A percentile compares a stretch with the other conserved stretches of the same genome.
phyloP scores from a whole-genome alignment of 1,140 invertebrate genomes.

The Brachionus asplanchnoidis region DNA sequence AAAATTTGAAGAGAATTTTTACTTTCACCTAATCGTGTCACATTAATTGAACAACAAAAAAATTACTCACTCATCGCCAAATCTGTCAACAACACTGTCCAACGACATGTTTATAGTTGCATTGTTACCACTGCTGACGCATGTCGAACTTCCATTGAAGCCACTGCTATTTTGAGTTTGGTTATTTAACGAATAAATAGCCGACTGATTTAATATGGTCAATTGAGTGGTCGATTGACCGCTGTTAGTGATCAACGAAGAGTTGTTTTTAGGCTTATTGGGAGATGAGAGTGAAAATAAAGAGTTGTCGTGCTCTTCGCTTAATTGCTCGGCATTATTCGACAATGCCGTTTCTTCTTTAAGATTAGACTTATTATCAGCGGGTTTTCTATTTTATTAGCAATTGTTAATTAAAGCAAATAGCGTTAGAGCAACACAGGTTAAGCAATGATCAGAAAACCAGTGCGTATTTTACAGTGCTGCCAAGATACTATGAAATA shows the following conservation, averaged over 20 bases:
- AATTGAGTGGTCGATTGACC: slow-evolving; percentile 11
- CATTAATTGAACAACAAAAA: no score
- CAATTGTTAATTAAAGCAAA: not conserved
- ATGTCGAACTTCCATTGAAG: not conserved
- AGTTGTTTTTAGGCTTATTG: slow-evolving; percentile 5
- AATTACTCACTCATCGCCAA: not conserved
- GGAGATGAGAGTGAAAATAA: not conserved
- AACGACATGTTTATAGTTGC: slow-evolving; percentile 5
- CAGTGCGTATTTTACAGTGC: not conserved
- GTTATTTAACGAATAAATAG: not conserved
- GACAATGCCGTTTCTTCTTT: not conserved
- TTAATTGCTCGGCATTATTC: not conserved
- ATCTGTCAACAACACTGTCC: slow-evolving; percentile 9
- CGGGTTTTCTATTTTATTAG: not conserved
- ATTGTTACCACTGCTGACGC: not conserved
- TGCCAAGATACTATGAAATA: no score
- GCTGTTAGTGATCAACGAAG: slow-evolving; percentile 3
- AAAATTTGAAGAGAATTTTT: not conserved
- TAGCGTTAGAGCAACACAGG: not conserved
- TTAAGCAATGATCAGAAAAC: not conserved
- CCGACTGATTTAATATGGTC: not conserved
- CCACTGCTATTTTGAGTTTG: slow-evolving; percentile 29
- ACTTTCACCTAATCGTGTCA: no score
- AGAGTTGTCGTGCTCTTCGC: slow-evolving; percentile 5
- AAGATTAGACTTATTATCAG: not conserved